phyloP scores from a whole-genome alignment of 2,797 vertebrate species.

The Argyrosomus regius region DNA sequence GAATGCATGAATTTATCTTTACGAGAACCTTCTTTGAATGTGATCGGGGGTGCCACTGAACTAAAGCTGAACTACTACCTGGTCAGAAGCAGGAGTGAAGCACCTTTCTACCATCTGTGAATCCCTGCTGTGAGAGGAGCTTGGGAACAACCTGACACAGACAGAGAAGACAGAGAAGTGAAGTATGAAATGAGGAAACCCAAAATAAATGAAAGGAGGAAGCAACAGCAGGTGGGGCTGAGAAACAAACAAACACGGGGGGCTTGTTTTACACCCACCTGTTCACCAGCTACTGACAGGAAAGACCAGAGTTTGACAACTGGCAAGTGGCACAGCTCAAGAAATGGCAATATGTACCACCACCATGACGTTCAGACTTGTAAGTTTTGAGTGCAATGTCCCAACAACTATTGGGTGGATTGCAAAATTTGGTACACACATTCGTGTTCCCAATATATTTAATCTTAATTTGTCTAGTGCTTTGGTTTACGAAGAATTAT shows the following conservation, averaged over 20 bases:
- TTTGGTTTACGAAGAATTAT: too few species aligned
- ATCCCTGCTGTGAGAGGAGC: conserved; percentile 58
- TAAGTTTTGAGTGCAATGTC: neutral
- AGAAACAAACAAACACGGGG: conserved; percentile 68
- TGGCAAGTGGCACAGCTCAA: neutral
- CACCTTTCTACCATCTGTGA: conserved; percentile 59
- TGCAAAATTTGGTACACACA: too few species aligned
- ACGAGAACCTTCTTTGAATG: neutral
- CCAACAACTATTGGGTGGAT: neutral
- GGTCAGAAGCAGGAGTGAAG: conserved; percentile 10
- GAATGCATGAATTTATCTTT: neutral
- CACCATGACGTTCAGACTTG: neutral
- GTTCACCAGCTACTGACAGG: conserved; percentile 47
- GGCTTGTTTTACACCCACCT: conserved; percentile 71
- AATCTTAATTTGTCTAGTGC: too few species aligned
- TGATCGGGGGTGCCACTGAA: neutral
- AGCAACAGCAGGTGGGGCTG: conserved; percentile 49
- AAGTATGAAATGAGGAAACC: conserved; percentile 60
- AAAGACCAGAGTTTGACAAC: neutral
- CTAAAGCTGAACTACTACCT: neutral
- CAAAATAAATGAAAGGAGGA: conserved; percentile 68
- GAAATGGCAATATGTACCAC: too few species aligned
- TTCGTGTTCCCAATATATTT: neutral
- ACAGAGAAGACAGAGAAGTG: conserved; percentile 21
- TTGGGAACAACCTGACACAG: conserved; percentile 63